Conservation (phyloP, 2,797 vertebrate genomes). For the Nyctibius grandis region DNA sequence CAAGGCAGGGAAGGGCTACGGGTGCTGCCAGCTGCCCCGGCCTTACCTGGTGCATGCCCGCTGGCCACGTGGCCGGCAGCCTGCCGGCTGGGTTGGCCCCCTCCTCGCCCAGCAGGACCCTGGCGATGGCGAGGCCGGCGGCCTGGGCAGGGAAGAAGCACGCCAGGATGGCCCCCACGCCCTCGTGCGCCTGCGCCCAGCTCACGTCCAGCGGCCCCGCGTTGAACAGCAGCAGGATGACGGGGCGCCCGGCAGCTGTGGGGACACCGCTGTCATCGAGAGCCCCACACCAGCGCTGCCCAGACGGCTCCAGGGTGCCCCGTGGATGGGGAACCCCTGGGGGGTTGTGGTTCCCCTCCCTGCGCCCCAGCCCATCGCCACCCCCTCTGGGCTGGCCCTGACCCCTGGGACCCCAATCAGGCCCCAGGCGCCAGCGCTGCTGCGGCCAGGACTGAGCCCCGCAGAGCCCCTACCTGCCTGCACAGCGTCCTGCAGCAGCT, state of each 20-base stretch:
- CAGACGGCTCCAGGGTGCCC: fast-evolving
- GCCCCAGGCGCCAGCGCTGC: too few species aligned
- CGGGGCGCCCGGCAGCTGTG: constrained; percentile 14
- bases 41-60: constrained; percentile 64
- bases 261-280: not conserved
- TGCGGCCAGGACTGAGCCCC: fast-evolving
- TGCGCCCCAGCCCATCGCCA: not conserved
- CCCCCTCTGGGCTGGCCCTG: not conserved
- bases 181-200: constrained; percentile 41
- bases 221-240: constrained; percentile 69
- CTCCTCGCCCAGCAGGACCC: not conserved
- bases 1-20: fast-evolving
- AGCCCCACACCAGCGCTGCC: fast-evolving
- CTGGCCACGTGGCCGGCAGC: constrained; percentile 62
- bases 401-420: not conserved
- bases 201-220: constrained; percentile 66
- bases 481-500: constrained; percentile 59
- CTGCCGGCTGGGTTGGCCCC: constrained; percentile 50
- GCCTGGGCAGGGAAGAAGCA: constrained; percentile 71
- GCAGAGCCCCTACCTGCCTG: constrained; percentile 21
- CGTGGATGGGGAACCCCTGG: fast-evolving
- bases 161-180: constrained; percentile 57
- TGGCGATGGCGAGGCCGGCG: constrained; percentile 56
- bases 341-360: not conserved
- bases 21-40: fast-evolving